Evolutionary conservation across 2,888 invertebrate genomes (phyloP).

Genomic region (Aphelenchoides bicaudatus): DNA sequence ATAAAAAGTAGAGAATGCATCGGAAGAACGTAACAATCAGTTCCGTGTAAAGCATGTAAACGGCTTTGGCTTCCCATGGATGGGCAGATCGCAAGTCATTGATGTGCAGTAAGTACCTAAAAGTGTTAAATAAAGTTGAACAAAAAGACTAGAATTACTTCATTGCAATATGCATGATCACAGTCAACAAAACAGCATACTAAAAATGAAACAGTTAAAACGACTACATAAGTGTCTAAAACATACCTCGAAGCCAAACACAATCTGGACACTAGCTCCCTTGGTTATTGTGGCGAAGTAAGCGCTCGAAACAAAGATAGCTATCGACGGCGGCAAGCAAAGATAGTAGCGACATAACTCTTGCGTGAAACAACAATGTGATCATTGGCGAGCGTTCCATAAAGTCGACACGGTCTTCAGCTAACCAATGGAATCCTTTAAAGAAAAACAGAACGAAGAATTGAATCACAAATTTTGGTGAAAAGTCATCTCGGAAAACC

Average conservation of each 20-base stretch:
- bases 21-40: slow-evolving; percentile 77
- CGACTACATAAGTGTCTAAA: background rate
- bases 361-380: slow-evolving; percentile 85
- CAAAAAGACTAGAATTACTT: too few relatives aligned
- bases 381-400: slow-evolving; percentile 99
- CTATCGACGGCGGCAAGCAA: slow-evolving; percentile 79
- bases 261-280: slow-evolving; percentile 94
- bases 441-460: slow-evolving; percentile 92
- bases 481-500: slow-evolving; percentile 76
- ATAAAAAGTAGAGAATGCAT: slow-evolving; percentile 80
- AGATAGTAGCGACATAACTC: slow-evolving; percentile 77
- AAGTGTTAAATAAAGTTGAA: too few relatives aligned
- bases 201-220: slow-evolving; percentile 17
- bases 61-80: slow-evolving; percentile 99
- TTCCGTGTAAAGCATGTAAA: slow-evolving; percentile 91
- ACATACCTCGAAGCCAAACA: slow-evolving; percentile 86
- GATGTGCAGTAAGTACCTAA: slow-evolving; percentile 80
- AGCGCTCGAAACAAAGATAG: slow-evolving; percentile 84
- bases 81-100: slow-evolving; percentile 77
- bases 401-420: slow-evolving; percentile 96
- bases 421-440: slow-evolving; percentile 94
- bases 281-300: slow-evolving; percentile 85
- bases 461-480: slow-evolving; percentile 82
- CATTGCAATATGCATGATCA: slow-evolving; percentile 74
- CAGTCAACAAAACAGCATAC: slow-evolving; percentile 87